Base-by-base conservation (phyloP, 2,113 vertebrate species). In the Myxocyprinus asiaticus region DNA sequence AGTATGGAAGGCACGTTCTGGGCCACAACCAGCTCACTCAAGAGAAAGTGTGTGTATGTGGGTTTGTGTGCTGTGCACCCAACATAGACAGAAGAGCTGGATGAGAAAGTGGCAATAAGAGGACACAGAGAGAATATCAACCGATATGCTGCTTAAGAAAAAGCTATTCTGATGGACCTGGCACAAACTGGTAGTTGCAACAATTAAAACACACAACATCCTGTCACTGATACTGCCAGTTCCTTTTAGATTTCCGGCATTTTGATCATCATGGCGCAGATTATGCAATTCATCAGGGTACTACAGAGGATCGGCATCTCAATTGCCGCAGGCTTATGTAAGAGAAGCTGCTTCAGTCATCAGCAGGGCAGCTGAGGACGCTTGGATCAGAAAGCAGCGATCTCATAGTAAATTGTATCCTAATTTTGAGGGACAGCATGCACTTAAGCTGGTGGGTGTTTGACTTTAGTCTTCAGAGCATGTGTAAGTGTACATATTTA, bases 131-230 rank as follows among this genome's bases (percentile, higher is more conserved):
- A 9, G 4, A 70, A 12, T 65, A 9, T 45, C 22, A 43, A 14
- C 70, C 50, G 69, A 65, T 45, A 14, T 72, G 61, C 45, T 67
- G 53, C 62, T 67, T 64, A 45, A 59, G 42, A 56, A 63, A 79
- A 47, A n/a, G 11, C 0, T 42, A 14, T 22, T 61, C 42, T 68
- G 11, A 82, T 65, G 48, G 67, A 77, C 71, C 66, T 51, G 59
- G 15, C 1, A 33, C 22, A 33, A 33, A 33, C 22, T 33, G 3
- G 22, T 33, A 33, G 22, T 33, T 33, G 22, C 22, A 33, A 33
- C 22, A 33, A 33, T 33, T 33, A 1, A 33, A 33, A 33, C 22
- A 33, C 22, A 33, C 22, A 33, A 33, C 22, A 33, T 33, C 22
- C 22, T 33, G 22, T 33, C 22, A 33, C 22, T 33, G 22, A 33